Percentiles rank a stretch among this genome's conserved stretches.
phyloP scores from a whole-genome alignment of 2,797 vertebrate genomes.

The Chanos chanos region DNA sequence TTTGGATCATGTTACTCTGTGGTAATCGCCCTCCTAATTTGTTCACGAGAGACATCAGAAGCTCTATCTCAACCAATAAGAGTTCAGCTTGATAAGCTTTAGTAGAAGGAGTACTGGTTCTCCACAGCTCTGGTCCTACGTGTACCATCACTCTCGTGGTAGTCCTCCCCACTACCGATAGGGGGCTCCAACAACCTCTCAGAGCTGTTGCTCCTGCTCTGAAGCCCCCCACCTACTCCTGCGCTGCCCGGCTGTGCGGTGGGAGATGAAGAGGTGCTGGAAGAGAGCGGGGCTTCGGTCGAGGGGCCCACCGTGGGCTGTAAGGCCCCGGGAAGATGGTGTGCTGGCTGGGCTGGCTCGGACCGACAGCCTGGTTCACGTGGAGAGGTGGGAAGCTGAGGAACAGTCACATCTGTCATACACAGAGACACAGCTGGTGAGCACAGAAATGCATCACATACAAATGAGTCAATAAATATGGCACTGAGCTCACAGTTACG shows the following conservation, averaged over 20 bases:
- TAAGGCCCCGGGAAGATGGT: slow-evolving; percentile 72
- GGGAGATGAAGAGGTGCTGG: slow-evolving; percentile 75
- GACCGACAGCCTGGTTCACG: slow-evolving; percentile 73
- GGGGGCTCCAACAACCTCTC: slow-evolving; percentile 85
- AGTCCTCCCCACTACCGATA: slow-evolving; percentile 73
- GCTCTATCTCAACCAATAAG: too few species aligned
- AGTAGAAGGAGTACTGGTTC: slow-evolving; percentile 98
- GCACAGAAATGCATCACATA: slow-evolving; percentile 7
- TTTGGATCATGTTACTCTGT: too few species aligned
- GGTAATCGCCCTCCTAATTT: too few species aligned
- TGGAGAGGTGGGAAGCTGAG: slow-evolving; percentile 57
- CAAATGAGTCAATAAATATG: too few species aligned
- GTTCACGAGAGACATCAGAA: background rate
- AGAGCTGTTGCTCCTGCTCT: slow-evolving; percentile 84
- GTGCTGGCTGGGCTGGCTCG: slow-evolving; percentile 71
- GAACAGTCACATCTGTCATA: slow-evolving; percentile 66
- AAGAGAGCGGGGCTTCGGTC: slow-evolving; percentile 64
- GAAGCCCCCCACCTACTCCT: slow-evolving; percentile 53
- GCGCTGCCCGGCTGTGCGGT: slow-evolving; percentile 59
- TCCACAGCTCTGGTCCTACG: slow-evolving; percentile 87
- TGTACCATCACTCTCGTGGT: slow-evolving; percentile 81
- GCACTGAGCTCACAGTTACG: too few species aligned
- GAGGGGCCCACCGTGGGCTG: slow-evolving; percentile 57
- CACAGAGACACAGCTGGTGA: background rate
- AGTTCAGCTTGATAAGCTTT: too few species aligned